phyloP scores from a whole-genome alignment of 2,113 vertebrate species.

The Equus quagga region DNA sequence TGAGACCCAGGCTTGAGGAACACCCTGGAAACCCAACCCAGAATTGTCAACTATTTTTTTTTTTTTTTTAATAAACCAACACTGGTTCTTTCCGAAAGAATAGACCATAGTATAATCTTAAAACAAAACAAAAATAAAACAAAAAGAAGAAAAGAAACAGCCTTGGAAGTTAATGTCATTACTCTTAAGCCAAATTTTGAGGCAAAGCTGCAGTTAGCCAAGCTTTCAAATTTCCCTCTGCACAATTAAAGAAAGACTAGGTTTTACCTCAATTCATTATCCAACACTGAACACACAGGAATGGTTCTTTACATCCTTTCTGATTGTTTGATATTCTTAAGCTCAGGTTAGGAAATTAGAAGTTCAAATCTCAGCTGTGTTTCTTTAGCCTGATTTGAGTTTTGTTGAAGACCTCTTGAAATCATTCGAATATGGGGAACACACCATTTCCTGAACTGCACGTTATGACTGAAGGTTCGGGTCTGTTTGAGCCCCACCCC shows the following conservation, averaged over 20 bases:
- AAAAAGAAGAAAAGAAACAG: not conserved
- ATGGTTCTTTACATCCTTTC: not conserved
- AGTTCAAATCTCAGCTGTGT: not conserved
- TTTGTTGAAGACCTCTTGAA: not conserved
- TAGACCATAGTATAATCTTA: not conserved
- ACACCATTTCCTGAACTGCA: not conserved
- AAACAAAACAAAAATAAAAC: not conserved
- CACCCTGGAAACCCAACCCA: conserved; percentile 20
- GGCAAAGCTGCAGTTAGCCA: not conserved
- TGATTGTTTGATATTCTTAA: not conserved
- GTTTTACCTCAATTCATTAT: not conserved
- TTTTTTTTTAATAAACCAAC: not conserved
- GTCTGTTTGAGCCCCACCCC: not conserved
- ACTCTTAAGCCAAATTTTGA: not conserved
- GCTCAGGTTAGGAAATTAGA: not conserved
- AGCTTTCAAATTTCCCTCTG: not conserved
- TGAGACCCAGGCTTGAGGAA: not conserved
- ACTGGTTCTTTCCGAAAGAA: conserved; percentile 51
- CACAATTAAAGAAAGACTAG: not conserved
- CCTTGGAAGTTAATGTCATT: not conserved
- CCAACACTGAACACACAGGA: not conserved
- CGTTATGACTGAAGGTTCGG: not conserved
- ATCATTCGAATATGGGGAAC: not conserved
- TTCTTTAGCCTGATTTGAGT: not conserved
- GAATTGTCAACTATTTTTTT: not conserved